Conservation (phyloP, 2,888 invertebrate species). For the Platerodrilus igneus region DNA sequence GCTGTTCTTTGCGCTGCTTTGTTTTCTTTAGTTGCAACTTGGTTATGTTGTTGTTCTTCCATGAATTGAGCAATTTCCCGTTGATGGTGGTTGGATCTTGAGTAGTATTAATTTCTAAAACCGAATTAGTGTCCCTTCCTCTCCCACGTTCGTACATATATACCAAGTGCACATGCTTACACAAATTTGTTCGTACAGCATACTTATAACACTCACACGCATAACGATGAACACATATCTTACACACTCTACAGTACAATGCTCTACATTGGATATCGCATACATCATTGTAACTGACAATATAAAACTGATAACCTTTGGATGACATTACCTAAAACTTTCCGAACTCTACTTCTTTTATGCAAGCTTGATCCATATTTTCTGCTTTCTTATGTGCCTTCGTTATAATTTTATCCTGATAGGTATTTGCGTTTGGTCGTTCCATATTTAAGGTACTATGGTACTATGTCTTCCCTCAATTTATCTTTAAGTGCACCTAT, state of each 20-base stretch:
- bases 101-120: no score
- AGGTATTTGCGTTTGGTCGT: slow-evolving; percentile 2
- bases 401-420: slow-evolving; percentile 14
- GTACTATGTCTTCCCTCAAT: slow-evolving; percentile 14
- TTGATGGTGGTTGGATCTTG: no score
- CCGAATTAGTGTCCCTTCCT: no score
- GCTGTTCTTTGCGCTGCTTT: no score
- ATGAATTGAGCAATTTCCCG: no score
- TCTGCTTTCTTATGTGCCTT: slow-evolving; percentile 16
- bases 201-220: slow-evolving; percentile 20
- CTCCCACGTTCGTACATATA: no score
- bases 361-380: background rate
- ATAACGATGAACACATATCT: slow-evolving; percentile 22
- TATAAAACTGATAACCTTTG: slow-evolving; percentile 1
- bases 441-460: slow-evolving; percentile 5
- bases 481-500: slow-evolving; percentile 18
- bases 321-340: slow-evolving; percentile 23
- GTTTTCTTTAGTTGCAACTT: no score
- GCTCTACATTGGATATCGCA: background rate
- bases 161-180: slow-evolving; percentile 3
- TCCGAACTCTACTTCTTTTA: slow-evolving; percentile 13
- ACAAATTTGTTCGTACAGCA: slow-evolving; percentile 18
- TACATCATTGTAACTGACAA: background rate
- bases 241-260: slow-evolving; percentile 17
- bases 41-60: no score